Evolutionary conservation across 35 echinoderm and acorn worm genomes (phyloP).

Genomic region (Ptychodera flava): DNA sequence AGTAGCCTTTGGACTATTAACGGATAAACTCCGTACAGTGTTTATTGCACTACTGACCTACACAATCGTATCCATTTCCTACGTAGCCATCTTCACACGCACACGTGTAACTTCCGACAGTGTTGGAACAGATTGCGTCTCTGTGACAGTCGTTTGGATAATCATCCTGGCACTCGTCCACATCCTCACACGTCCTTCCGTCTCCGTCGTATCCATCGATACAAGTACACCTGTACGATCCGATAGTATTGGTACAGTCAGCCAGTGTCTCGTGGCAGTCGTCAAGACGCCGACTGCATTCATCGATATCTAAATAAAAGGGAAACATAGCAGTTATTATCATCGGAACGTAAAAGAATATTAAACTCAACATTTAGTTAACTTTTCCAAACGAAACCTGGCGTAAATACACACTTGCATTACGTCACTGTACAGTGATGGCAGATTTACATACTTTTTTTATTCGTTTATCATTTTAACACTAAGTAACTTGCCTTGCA

Average conservation of each 20-base stretch:
- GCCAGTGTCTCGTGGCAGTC: conserved; percentile 20
- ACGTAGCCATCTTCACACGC: background rate
- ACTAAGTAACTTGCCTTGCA: too few species aligned
- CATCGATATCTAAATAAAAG: conserved; percentile 55
- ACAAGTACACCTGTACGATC: conserved; percentile 60
- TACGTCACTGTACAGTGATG: too few species aligned
- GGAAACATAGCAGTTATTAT: too few species aligned
- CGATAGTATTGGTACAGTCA: conserved; percentile 55
- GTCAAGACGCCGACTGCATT: conserved; percentile 12
- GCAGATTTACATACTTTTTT: too few species aligned
- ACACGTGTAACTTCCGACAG: background rate
- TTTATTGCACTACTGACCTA: background rate
- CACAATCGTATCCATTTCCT: background rate
- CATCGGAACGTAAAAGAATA: too few species aligned
- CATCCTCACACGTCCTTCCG: conserved; percentile 55
- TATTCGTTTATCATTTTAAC: too few species aligned
- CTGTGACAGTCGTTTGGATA: background rate
- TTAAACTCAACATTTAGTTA: too few species aligned
- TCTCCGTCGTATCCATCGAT: conserved; percentile 51
- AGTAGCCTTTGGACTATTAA: too few species aligned
- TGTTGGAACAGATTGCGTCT: background rate
- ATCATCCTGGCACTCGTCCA: background rate
- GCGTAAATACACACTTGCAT: too few species aligned
- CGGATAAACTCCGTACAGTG: too few species aligned
- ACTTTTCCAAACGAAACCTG: too few species aligned